These are phyloP conservation scores for Sebastes hopkinsi DNA, from an alignment of 2,797 vertebrate genomes.

Conservation along the genomic window DNA sequence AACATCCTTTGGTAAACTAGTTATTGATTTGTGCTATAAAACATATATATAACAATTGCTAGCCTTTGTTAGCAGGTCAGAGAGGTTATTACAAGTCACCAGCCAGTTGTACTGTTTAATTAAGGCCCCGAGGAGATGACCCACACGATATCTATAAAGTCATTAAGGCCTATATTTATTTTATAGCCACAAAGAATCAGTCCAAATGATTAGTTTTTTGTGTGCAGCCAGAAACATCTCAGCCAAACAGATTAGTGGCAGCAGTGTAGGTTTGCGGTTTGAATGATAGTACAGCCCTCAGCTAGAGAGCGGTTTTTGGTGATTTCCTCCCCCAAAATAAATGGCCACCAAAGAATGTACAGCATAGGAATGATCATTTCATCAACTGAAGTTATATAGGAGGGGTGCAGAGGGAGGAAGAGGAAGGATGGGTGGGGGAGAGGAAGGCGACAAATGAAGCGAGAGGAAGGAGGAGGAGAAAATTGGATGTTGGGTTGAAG, in stretches of 20 bases:
- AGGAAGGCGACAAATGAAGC: not conserved
- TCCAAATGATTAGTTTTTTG: not conserved
- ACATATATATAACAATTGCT: not conserved
- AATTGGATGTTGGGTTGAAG: constrained; percentile 14
- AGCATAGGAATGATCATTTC: not conserved
- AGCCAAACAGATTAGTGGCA: not conserved
- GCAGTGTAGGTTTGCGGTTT: not conserved
- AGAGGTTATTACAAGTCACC: not conserved
- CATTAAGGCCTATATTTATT: not conserved
- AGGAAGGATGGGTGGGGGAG: not conserved
- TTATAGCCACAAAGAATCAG: not conserved
- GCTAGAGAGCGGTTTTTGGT: not conserved
- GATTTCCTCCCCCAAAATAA: not conserved
- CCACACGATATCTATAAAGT: not conserved
- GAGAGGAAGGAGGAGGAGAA: not conserved
- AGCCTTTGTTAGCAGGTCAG: not conserved
- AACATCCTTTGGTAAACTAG: not conserved
- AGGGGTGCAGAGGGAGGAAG: not conserved
- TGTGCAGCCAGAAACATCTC: not conserved
- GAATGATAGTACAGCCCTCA: not conserved
- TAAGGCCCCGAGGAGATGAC: not conserved
- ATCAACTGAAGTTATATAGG: not conserved
- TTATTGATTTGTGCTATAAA: not conserved
- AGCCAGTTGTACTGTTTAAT: not conserved
- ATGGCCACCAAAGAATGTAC: not conserved